phyloP scores from a whole-genome alignment of 2,797 vertebrate genomes.

The Scarus forsteni region DNA sequence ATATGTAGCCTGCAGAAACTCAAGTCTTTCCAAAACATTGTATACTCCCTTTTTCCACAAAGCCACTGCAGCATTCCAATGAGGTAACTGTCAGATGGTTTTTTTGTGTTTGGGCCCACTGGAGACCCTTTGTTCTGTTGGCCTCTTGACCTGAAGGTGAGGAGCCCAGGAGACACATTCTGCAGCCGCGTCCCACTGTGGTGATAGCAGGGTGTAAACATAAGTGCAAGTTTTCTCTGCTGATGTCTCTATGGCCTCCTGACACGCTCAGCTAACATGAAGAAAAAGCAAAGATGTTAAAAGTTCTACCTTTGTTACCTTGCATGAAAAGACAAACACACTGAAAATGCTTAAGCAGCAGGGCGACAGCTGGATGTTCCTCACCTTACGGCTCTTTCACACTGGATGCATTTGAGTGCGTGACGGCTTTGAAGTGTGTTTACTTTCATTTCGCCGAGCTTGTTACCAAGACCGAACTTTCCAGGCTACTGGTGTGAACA shows the following conservation, averaged over 20 bases:
- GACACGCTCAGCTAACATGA: conserved; percentile 14
- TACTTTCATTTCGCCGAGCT: too few relatives aligned
- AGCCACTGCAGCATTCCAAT: conserved; percentile 66
- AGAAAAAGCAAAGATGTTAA: conserved; percentile 11
- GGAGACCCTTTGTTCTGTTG: conserved; percentile 61
- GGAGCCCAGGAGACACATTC: conserved; percentile 55
- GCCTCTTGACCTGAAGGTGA: conserved; percentile 72
- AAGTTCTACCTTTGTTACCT: not conserved
- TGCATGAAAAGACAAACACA: too few relatives aligned
- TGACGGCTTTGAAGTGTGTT: too few relatives aligned
- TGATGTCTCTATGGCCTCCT: conserved; percentile 45
- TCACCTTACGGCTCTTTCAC: too few relatives aligned
- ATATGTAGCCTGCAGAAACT: conserved; percentile 13
- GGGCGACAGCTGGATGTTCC: too few relatives aligned
- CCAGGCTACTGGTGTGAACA: too few relatives aligned
- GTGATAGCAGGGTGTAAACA: conserved; percentile 47
- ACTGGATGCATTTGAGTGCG: too few relatives aligned
- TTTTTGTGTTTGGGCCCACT: conserved; percentile 20
- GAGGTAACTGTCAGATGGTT: conserved; percentile 49
- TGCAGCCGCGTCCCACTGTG: conserved; percentile 47
- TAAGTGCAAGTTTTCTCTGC: conserved; percentile 46
- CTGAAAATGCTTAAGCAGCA: too few relatives aligned
- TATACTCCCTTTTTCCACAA: conserved; percentile 31
- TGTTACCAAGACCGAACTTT: too few relatives aligned
- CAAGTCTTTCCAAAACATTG: conserved; percentile 12